Base-by-base conservation (phyloP, 1,140 invertebrate species). In the Drosophila pruinosa region DNA sequence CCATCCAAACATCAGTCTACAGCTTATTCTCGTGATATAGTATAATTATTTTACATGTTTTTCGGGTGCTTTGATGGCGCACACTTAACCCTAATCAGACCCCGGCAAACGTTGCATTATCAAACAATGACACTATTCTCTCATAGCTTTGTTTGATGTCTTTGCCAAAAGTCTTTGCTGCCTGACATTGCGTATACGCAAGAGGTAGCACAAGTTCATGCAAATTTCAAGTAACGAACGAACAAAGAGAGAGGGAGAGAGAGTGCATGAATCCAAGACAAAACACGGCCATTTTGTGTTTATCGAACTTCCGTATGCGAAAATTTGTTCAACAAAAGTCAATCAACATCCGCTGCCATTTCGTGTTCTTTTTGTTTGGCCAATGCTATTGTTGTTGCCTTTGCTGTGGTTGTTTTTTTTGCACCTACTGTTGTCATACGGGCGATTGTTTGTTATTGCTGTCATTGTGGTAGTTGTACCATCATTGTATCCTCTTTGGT, bases 281-380 rank as follows among this genome's bases (percentile, higher is more conserved):
- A 57, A 31, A 47, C 63, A 67, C 38, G 47, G 59, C 68, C 69
- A 83, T 86, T 86, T 86, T 68, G 75, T 82, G 70, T 88, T 86
- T 86, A 86, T 86, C 81, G 78, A 78, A 73, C 82, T 86, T 86
- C 77, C 81, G 77, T 75, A 75, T 65, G 77, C 62, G 24, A 50
- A 59, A 77, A 67, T 63, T 52, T 76, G 75, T 61, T 39, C 36
- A 79, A 58, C 61, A 76, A 75, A 73, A 85, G 81, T 85, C 82
- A 86, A 88, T 88, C 82, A 86, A 81, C 81, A 75, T 86, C 81
- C 81, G 81, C 45, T 21, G 63, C 41, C 63, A 59, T 53, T 67
- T 72, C 48, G 43, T 58, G 56, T 39, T 62, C 41, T 63, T 64
- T 71, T 56, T 62, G 54, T 53, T 15, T 69, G 21, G 58, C 14